phyloP scores from a whole-genome alignment of 2,888 invertebrate species.

The Boloria selene region DNA sequence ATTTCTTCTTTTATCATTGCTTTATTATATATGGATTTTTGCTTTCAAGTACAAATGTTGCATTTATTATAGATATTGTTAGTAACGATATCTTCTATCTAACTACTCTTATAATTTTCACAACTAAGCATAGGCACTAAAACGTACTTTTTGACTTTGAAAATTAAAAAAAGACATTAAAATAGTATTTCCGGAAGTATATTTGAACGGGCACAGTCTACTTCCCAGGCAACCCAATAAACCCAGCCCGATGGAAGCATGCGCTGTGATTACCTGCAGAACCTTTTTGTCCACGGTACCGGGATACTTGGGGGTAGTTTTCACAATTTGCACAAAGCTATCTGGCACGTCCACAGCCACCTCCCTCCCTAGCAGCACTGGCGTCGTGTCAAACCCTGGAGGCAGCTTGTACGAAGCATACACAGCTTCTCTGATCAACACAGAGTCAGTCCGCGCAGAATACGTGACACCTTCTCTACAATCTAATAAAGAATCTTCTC shows the following conservation, averaged over 20 bases:
- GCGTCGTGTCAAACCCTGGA: conserved; percentile 76
- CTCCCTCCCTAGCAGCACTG: conserved; percentile 80
- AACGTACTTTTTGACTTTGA: too few relatives aligned
- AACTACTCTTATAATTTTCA: too few relatives aligned
- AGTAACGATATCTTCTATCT: too few relatives aligned
- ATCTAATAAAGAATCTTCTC: conserved; percentile 73
- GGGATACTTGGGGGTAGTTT: conserved; percentile 87
- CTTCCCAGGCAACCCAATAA: conserved; percentile 27
- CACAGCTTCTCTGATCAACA: conserved; percentile 73
- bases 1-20: not conserved
- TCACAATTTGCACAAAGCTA: conserved; percentile 91
- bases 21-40: not conserved
- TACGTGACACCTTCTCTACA: conserved; percentile 74
- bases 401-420: conserved; percentile 77
- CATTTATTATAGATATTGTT: too few relatives aligned
- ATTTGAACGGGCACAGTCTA: conserved; percentile 17
- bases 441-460: conserved; percentile 78
- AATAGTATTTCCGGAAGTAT: not conserved
- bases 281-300: conserved; percentile 81
- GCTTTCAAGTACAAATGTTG: too few relatives aligned
- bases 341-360: conserved; percentile 95
- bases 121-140: too few relatives aligned
- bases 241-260: conserved; percentile 43
- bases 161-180: too few relatives aligned
- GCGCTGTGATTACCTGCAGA: conserved; percentile 73